A percentile compares a stretch with the other conserved stretches of the same genome.
Conservation (phyloP, 2,888 invertebrate genomes). For the Thereva unica region DNA sequence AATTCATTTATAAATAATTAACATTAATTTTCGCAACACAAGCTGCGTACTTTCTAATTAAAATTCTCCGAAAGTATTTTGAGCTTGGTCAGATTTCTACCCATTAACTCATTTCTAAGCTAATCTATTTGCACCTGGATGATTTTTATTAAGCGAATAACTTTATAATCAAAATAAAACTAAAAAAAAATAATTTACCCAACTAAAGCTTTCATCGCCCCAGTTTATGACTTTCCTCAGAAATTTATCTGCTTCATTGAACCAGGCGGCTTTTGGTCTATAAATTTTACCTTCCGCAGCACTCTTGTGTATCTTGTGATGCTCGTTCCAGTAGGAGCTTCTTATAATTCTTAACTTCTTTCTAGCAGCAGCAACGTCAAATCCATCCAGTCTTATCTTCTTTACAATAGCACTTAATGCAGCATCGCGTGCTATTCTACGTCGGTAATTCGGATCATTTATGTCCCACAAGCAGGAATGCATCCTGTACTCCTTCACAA, state of each 20-base stretch:
- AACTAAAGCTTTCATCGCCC: not conserved
- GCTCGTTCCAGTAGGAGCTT: slow-evolving; percentile 1
- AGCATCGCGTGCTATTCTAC: not conserved
- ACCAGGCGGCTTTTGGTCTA: not conserved
- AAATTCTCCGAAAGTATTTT: too few species aligned
- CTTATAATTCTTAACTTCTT: slow-evolving; percentile 2
- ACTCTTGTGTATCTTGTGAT: not conserved
- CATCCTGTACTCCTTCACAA: not conserved
- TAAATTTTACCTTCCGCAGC: not conserved
- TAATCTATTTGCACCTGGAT: too few species aligned
- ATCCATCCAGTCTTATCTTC: not conserved
- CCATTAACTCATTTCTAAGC: too few species aligned
- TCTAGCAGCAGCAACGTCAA: not conserved
- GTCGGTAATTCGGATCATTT: not conserved
- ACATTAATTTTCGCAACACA: too few species aligned
- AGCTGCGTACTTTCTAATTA: too few species aligned
- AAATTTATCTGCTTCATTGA: not conserved
- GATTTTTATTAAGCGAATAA: too few species aligned
- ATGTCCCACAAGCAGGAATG: slow-evolving; percentile 9
- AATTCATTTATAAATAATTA: too few species aligned
- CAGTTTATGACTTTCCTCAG: not conserved
- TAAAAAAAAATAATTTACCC: too few species aligned
- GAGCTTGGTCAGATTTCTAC: too few species aligned
- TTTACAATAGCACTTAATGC: not conserved
- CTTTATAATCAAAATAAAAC: too few species aligned